Conservation (phyloP, 2,113 vertebrate genomes). For the Megaptera novaeangliae region DNA sequence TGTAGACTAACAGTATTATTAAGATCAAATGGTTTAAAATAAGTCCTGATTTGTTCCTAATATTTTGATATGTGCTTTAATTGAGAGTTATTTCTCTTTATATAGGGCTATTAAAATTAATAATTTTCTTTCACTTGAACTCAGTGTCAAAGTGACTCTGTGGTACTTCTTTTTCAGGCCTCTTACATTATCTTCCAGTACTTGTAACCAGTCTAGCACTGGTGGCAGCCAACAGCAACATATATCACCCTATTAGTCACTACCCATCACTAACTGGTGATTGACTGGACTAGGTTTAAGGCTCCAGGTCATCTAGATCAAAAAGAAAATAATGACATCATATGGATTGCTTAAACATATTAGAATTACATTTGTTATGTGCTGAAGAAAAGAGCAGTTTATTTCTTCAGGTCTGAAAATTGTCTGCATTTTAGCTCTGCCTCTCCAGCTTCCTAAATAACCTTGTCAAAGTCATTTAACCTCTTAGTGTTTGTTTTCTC, state of each 20-base stretch:
- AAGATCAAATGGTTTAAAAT: background rate
- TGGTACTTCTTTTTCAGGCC: background rate
- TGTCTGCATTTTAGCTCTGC: conserved; percentile 20
- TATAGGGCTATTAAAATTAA: conserved; percentile 2
- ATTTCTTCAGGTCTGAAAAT: conserved; percentile 34
- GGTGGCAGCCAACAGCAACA: background rate
- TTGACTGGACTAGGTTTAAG: conserved; percentile 3
- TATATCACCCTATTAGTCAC: background rate
- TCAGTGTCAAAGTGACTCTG: background rate
- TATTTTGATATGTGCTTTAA: conserved; percentile 15
- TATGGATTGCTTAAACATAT: background rate
- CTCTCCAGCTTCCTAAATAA: conserved; percentile 55
- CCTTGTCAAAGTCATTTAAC: conserved; percentile 73
- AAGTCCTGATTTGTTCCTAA: background rate
- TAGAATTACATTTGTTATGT: background rate
- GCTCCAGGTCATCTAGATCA: conserved; percentile 20
- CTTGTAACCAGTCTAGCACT: background rate
- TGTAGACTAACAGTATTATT: background rate
- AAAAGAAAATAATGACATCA: conserved; percentile 48
- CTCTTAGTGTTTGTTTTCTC: conserved; percentile 71
- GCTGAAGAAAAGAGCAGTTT: conserved; percentile 12
- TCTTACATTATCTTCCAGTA: background rate
- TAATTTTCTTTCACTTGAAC: background rate
- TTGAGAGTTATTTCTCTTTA: background rate
- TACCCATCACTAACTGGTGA: conserved; percentile 12